Percentiles rank a stretch among this genome's conserved stretches.
Conservation (phyloP, 2,797 vertebrate genomes). For the Rhinogobio ventralis region DNA sequence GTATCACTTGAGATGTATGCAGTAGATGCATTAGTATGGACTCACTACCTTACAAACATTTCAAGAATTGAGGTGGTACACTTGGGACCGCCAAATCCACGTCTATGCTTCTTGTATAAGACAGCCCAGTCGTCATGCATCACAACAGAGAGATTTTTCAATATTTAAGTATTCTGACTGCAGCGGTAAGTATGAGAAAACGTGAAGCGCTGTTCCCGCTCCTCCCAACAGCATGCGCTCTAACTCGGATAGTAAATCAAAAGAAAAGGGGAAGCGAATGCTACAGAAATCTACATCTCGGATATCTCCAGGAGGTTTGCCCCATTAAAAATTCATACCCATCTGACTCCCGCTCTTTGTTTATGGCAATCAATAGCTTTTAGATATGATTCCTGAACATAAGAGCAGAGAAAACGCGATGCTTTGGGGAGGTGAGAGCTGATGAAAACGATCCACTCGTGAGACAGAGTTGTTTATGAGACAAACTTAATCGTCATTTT, state of each 20-base stretch:
- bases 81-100: neutral
- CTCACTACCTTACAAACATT: neutral
- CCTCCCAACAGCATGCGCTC: slow-evolving; percentile 27
- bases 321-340: slow-evolving; percentile 84
- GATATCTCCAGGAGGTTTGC: slow-evolving; percentile 62
- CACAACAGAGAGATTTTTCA: slow-evolving; percentile 11
- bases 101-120: neutral
- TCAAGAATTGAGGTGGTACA: neutral
- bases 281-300: slow-evolving; percentile 57
- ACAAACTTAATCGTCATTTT: slow-evolving; percentile 46
- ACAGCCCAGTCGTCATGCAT: neutral
- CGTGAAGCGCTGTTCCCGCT: neutral
- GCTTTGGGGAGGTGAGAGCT: slow-evolving; percentile 16
- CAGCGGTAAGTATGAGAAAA: slow-evolving; percentile 16
- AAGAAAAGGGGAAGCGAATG: slow-evolving; percentile 20
- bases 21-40: neutral
- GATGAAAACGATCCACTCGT: slow-evolving; percentile 42
- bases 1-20: neutral
- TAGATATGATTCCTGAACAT: slow-evolving; percentile 79
- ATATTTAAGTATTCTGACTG: slow-evolving; percentile 15
- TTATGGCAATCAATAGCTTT: slow-evolving; percentile 87
- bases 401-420: neutral
- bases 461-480: slow-evolving; percentile 36
- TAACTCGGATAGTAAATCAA: slow-evolving; percentile 52
- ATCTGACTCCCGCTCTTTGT: slow-evolving; percentile 77